These are phyloP conservation scores for Mormyrus hasselquistii DNA, from an alignment of 2,797 vertebrate species.

Conservation along the genomic window DNA sequence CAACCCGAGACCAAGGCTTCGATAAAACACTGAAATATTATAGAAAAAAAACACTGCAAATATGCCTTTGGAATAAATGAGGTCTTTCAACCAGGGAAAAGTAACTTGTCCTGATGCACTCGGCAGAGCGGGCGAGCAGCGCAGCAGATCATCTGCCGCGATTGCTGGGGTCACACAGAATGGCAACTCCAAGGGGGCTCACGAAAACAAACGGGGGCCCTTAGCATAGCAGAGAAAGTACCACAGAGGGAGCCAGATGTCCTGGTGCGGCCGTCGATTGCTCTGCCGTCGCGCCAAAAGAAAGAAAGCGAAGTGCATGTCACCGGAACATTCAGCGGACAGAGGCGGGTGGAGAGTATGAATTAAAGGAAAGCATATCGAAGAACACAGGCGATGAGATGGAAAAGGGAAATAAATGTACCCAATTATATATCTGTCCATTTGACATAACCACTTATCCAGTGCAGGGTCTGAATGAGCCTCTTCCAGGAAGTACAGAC, in stretches of 20 bases:
- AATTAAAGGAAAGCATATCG: not conserved
- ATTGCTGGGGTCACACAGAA: not conserved
- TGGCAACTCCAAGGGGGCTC: not conserved
- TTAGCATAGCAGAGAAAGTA: not conserved
- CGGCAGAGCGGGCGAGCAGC: not conserved
- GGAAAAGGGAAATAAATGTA: not conserved
- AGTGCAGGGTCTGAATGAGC: not conserved
- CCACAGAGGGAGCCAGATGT: not conserved
- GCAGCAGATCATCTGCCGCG: not conserved
- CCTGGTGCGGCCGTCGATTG: not conserved
- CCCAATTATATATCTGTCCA: not conserved
- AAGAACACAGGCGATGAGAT: not conserved
- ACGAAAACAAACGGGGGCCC: not conserved
- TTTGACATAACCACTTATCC: not conserved
- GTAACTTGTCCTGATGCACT: not conserved
- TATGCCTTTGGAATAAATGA: constrained; percentile 1
- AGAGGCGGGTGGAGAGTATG: not conserved
- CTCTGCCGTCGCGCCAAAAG: not conserved
- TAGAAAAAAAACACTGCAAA: not conserved
- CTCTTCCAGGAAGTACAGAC: not conserved
- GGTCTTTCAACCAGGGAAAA: constrained; percentile 1
- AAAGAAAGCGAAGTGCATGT: not conserved
- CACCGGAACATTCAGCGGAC: not conserved
- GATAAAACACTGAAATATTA: not conserved
- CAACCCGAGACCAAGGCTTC: not conserved